These are phyloP conservation scores for Vespertilio murinus DNA, from an alignment of 2,797 vertebrate genomes.

Conservation along the genomic window DNA sequence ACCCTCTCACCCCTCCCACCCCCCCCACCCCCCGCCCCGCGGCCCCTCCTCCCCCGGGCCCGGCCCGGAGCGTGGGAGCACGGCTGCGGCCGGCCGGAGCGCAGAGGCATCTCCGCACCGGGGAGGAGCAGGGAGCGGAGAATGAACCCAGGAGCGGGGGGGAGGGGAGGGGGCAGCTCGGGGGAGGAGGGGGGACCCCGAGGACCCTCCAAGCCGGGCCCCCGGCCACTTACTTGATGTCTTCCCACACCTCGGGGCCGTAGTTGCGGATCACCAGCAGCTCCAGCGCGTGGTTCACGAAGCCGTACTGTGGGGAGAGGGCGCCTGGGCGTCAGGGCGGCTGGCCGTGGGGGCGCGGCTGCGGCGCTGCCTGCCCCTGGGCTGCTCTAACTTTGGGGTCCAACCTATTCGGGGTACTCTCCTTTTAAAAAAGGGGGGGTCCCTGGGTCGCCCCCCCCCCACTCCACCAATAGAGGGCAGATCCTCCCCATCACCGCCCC, in stretches of 20 bases:
- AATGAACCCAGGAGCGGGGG: background rate
- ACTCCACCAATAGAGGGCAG: background rate
- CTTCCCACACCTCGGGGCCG: slow-evolving; percentile 97
- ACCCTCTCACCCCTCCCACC: background rate
- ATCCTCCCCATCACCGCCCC: background rate
- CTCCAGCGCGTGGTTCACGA: slow-evolving; percentile 99
- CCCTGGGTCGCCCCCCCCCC: too few relatives aligned
- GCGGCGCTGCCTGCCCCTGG: background rate
- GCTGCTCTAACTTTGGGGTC: background rate
- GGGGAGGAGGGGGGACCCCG: background rate
- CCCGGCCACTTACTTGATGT: slow-evolving; percentile 94
- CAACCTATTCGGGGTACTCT: background rate
- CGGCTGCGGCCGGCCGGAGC: background rate
- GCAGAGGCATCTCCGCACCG: background rate
- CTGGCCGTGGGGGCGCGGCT: background rate
- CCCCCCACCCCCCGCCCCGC: background rate
- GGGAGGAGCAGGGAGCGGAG: background rate
- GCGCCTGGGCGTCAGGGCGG: background rate
- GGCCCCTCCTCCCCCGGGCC: background rate
- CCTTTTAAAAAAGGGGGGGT: background rate
- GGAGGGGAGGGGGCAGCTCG: too few relatives aligned
- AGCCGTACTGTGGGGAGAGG: slow-evolving; percentile 91
- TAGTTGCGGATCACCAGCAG: slow-evolving; percentile 98
- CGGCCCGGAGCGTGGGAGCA: slow-evolving; percentile 72
- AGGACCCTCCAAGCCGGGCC: background rate